Base-by-base conservation (phyloP, 64 coral and sea anemone species). In the Pocillopora verrucosa region DNA sequence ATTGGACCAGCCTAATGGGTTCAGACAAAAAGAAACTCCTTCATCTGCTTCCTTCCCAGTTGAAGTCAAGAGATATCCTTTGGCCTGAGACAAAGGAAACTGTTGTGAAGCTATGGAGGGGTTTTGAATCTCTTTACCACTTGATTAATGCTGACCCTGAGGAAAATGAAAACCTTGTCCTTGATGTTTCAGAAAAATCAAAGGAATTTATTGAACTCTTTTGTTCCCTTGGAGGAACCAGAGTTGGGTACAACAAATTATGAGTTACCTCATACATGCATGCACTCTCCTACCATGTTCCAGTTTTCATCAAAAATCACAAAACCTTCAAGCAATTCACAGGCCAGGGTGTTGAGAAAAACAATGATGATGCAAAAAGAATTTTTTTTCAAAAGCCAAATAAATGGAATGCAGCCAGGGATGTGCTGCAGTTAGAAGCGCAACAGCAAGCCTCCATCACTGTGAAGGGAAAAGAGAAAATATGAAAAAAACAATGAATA, bases 201-300 rank as follows among this genome's bases (percentile, higher is more conserved):
- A 80, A 87, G 73, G 36, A 38, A 36, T 92, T 69, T n/a, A 80
- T 92, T 60, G 56, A 79, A 13, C 73, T 84, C 68, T 92, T 92
- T 88, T 92, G 61, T 58, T 86, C 70, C 0, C 91, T 92, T 80
- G 84, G 75, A 61, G 13, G 20, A 61, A 80, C 17, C 20, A 69
- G 91, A 24, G 25, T 88, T 72, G 84, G 84, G 11, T 92, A 92
- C 56, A 73, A 59, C 25, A 87, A 30, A 30, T 30, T 30, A 30
- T 30, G 91, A 34, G 91, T 92, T 2, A 92, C 91, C 0, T 84
- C 84, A 78, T 92, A 92, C 76, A 92, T 92, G 84, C 85, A 88
- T 87, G 16, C 76, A 15, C 16, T 92, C 19, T 38, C 65, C 3
- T 88, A 92, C 60, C 30, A 30, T 30, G 30, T 30, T 30, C 30